Evolutionary conservation across 1,140 invertebrate species (phyloP), one percentile per base, ranked within the genome.

Genomic region (Tetragnatha versicolor): DNA sequence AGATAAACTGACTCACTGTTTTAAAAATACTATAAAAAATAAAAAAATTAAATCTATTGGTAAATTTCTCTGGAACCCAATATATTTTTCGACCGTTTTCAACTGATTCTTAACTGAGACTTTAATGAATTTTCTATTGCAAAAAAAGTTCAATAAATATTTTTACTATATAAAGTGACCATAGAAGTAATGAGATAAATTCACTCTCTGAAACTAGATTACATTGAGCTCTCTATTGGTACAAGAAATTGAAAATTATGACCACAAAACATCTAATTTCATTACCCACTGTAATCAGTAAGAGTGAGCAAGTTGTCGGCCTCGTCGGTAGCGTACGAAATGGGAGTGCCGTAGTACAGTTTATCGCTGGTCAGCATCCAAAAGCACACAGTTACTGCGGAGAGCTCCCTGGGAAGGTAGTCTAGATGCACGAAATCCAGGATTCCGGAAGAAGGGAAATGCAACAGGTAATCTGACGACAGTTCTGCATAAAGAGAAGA

Each of bases 241-340:
- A 42, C 17, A 9, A 17, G 17, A 9, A 42, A 42, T 7, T 9
- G 39, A 42, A 42, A 9, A 42, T 42, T 51, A 51, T 51, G 14
- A 10, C 7, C 1, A n/a, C n/a, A 22, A 51, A 1, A 51, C n/a
- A 33, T 55, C 42, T 49, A 70, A 70, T 37, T 47, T 27, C 73
- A 63, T 73, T 80, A 91, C 91, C 91, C 91, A 83, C 88, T 90
- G 83, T 92, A 92, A 83, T 92, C 91, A 2, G 90, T 92, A 12
- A 92, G 79, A 2, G 91, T 91, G 68, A 93, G 87, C 1, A 89
- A 86, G 84, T 93, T 92, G 80, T 91, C 90, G 22, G 83, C 82
- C 27, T 84, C 81, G 31, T 84, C 81, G 0, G 88, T 91, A 29
- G 91, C 90, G 81, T 92, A 92, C 0, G 91, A 92, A 42, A 92